Conservation (phyloP, 2,113 vertebrate species). For the Rhabdornis inornatus region DNA sequence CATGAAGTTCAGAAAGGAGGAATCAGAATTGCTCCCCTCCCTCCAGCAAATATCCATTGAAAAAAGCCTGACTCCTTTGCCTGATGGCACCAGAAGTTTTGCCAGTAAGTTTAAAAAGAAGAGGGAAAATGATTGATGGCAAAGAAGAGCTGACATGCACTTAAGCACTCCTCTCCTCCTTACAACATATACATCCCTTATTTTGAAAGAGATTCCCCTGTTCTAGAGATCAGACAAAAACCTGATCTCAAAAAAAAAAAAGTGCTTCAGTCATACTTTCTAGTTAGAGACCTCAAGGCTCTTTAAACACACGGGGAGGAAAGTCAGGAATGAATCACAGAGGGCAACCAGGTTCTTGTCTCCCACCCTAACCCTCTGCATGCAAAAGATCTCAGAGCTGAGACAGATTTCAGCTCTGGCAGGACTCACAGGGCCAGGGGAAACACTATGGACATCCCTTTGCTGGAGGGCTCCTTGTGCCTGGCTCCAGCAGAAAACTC, state of each 20-base stretch:
- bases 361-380: not conserved
- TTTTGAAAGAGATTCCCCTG: not conserved
- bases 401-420: not conserved
- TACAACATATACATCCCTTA: not conserved
- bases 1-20: conserved; percentile 62
- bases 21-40: conserved; percentile 41
- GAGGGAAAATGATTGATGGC: not conserved
- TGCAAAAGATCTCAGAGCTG: not conserved
- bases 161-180: not conserved
- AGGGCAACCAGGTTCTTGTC: not conserved
- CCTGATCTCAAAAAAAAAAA: not conserved
- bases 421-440: not conserved
- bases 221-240: not conserved
- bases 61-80: not conserved
- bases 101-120: not conserved
- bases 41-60: conserved; percentile 18
- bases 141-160: not conserved
- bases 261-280: not conserved
- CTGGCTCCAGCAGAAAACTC: not conserved
- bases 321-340: not conserved
- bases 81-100: not conserved
- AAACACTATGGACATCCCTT: not conserved
- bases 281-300: not conserved
- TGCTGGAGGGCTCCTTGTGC: not conserved
- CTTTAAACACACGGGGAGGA: not conserved